Evolutionary conservation across 2,888 invertebrate genomes (phyloP).

Genomic region (Biston betularia): DNA sequence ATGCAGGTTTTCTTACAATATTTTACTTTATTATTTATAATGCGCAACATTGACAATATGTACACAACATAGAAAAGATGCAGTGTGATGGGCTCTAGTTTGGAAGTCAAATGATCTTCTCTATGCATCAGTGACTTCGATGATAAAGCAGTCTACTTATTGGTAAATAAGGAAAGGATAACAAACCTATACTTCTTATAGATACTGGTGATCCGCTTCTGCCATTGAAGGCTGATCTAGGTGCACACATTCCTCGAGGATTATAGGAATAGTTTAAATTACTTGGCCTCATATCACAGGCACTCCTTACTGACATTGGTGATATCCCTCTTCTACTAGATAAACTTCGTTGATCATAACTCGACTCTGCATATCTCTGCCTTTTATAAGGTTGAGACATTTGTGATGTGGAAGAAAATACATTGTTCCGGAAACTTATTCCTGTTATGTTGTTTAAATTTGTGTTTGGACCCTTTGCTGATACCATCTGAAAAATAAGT

Average conservation of each 20-base stretch:
- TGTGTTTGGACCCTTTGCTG: constrained; percentile 63
- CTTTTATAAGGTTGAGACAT: constrained; percentile 58
- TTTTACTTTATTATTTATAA: too few species aligned
- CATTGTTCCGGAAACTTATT: constrained; percentile 57
- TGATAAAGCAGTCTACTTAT: neutral
- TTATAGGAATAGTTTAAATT: constrained; percentile 55
- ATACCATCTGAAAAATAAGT: constrained; percentile 59
- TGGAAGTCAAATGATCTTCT: too few species aligned
- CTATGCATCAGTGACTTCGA: too few species aligned
- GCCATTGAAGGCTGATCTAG: constrained; percentile 61
- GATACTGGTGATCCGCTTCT: constrained; percentile 72
- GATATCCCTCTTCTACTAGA: constrained; percentile 63
- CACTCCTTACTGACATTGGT: constrained; percentile 63
- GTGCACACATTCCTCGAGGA: constrained; percentile 54
- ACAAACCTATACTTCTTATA: constrained; percentile 65
- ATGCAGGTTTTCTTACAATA: too few species aligned
- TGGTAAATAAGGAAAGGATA: neutral
- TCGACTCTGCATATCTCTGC: constrained; percentile 53
- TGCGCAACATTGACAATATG: too few species aligned
- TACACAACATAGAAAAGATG: too few species aligned
- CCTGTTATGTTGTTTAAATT: constrained; percentile 56
- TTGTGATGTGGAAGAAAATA: constrained; percentile 59
- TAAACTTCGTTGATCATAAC: constrained; percentile 59
- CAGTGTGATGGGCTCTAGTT: too few species aligned
- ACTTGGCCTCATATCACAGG: constrained; percentile 53